A percentile compares a stretch with the other conserved stretches of the same genome.
These are phyloP conservation scores for Galaxias olidus DNA, from an alignment of 2,797 vertebrate species.

Conservation along the genomic window DNA sequence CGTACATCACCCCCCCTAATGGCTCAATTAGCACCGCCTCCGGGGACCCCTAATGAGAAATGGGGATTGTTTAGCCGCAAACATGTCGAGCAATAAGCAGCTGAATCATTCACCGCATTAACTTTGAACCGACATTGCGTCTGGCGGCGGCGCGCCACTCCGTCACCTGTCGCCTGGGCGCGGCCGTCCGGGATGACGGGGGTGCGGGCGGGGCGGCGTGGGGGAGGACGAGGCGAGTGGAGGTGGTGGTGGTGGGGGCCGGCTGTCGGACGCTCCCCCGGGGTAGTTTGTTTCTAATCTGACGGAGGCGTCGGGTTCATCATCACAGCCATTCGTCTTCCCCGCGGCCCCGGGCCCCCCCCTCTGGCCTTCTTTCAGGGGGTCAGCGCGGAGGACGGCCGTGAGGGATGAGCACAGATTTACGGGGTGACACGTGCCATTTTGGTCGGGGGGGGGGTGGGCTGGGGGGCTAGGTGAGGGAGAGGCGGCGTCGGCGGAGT, in stretches of 20 bases:
- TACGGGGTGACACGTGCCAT: constrained; percentile 76
- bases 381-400: constrained; percentile 68
- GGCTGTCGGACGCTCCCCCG: constrained; percentile 67
- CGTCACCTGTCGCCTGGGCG: constrained; percentile 54
- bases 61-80: constrained; percentile 78
- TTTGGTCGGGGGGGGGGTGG: constrained; percentile 61
- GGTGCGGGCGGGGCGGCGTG: constrained; percentile 56
- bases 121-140: constrained; percentile 82
- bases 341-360: constrained; percentile 73
- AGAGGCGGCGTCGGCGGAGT: constrained; percentile 73
- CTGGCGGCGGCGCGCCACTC: constrained; percentile 50
- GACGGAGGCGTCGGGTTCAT: constrained; percentile 78
- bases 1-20: constrained; percentile 76
- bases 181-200: no score
- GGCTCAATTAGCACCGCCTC: constrained; percentile 75
- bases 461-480: constrained; percentile 50
- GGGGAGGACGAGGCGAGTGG: constrained; percentile 45
- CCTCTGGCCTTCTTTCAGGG: constrained; percentile 66
- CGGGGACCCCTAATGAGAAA: constrained; percentile 73
- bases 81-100: constrained; percentile 77
- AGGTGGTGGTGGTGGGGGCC: constrained; percentile 63
- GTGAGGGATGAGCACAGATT: constrained; percentile 83
- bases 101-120: constrained; percentile 81
- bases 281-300: constrained; percentile 73
- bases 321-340: constrained; percentile 78